These are phyloP conservation scores for Desoria tigrina DNA, from an alignment of 2,888 invertebrate genomes.

Conservation along the genomic window DNA sequence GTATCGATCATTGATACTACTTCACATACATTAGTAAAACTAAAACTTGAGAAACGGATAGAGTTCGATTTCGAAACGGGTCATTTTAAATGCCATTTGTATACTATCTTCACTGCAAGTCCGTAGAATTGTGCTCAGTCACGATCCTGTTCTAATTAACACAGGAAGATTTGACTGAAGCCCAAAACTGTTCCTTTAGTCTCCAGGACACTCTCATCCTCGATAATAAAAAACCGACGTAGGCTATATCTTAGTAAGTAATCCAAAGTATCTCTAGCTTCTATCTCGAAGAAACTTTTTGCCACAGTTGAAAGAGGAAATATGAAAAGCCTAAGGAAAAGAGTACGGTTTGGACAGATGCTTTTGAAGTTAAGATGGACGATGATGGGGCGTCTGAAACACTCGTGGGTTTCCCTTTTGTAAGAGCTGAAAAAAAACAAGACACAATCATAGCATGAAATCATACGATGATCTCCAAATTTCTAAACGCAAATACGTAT, in stretches of 20 bases:
- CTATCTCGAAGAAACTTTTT: slow-evolving; percentile 28
- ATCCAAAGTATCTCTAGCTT: background rate
- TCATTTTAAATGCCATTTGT: too few relatives aligned
- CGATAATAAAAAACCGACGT: too few relatives aligned
- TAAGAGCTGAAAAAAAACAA: slow-evolving; percentile 41
- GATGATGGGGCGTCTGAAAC: slow-evolving; percentile 48
- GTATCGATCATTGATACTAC: too few relatives aligned
- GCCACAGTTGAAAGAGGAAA: slow-evolving; percentile 20
- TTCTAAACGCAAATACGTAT: background rate
- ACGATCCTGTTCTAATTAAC: too few relatives aligned
- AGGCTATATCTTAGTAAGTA: background rate
- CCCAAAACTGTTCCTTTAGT: too few relatives aligned
- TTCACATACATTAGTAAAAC: too few relatives aligned
- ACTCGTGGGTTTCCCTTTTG: slow-evolving; percentile 39
- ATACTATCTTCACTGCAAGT: too few relatives aligned
- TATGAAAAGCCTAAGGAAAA: slow-evolving; percentile 35
- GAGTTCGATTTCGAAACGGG: too few relatives aligned
- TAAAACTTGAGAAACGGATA: too few relatives aligned
- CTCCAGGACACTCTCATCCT: too few relatives aligned
- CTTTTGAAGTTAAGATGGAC: slow-evolving; percentile 41
- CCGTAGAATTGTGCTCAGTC: too few relatives aligned
- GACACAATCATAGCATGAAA: slow-evolving; percentile 10
- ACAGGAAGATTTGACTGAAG: too few relatives aligned
- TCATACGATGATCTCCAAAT: background rate
- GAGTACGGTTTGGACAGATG: slow-evolving; percentile 49